Evolutionary conservation across 2,797 vertebrate genomes (phyloP).

Genomic region (Galagoides demidoff): DNA sequence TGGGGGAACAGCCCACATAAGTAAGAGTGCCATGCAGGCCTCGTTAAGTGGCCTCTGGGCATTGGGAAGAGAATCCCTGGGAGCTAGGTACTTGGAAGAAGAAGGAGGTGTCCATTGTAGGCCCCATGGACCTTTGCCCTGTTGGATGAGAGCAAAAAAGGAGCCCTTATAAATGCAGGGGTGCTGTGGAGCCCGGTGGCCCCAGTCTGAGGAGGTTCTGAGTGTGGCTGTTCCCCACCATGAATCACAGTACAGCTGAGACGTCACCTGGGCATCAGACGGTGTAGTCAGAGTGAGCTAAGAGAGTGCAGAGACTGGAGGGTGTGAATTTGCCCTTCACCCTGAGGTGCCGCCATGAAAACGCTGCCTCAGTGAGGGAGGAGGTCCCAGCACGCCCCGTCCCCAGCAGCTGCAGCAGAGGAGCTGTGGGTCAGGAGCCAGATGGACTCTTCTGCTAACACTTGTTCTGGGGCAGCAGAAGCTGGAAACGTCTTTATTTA

Average conservation of each 20-base stretch:
- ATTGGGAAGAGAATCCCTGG: background rate
- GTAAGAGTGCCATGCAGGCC: background rate
- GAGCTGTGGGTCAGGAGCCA: rapidly evolving
- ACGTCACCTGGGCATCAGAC: background rate
- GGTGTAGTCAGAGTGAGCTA: background rate
- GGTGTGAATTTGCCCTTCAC: background rate
- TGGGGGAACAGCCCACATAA: rapidly evolving
- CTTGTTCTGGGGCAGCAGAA: background rate
- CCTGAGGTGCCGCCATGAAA: too few relatives aligned
- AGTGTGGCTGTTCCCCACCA: rapidly evolving
- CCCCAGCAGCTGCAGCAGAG: background rate
- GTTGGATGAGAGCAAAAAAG: background rate
- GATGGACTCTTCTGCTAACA: rapidly evolving
- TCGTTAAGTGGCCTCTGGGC: background rate
- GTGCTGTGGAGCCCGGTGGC: background rate
- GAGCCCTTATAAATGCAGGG: background rate
- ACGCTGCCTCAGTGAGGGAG: background rate
- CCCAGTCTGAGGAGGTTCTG: background rate
- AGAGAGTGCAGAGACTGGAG: background rate
- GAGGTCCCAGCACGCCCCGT: background rate
- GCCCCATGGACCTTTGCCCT: background rate
- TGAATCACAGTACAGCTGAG: too few relatives aligned
- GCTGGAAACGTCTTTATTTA: background rate
- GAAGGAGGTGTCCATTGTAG: background rate
- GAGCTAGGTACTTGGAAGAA: background rate